Conservation (phyloP, 1,140 invertebrate species). For the Coptotermes formosanus region DNA sequence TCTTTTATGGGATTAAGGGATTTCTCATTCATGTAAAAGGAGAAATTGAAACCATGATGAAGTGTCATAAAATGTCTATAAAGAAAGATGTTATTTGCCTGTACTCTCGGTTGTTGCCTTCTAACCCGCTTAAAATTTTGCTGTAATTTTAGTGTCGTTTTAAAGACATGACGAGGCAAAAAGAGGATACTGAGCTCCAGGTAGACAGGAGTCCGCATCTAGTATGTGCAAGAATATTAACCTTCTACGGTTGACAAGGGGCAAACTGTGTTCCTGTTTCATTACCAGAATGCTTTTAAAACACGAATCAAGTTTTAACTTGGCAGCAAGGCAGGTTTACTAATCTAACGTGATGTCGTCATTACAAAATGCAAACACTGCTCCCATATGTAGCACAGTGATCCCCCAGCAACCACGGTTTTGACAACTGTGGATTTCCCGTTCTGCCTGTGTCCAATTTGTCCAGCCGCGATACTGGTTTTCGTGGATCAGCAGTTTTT, state of each 20-base stretch:
- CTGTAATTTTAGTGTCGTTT: background rate
- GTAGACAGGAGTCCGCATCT: background rate
- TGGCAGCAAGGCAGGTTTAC: background rate
- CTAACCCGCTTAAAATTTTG: background rate
- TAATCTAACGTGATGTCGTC: background rate
- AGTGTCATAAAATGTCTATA: background rate
- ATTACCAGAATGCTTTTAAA: background rate
- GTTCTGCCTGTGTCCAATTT: too few species aligned
- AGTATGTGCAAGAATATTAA: background rate
- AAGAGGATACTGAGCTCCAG: background rate
- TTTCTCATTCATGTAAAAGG: background rate
- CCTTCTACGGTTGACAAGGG: background rate
- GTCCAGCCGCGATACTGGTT: too few species aligned
- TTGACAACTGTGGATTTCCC: too few species aligned
- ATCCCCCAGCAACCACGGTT: too few species aligned
- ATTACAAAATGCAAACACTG: too few species aligned
- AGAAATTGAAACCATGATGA: background rate
- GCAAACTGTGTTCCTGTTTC: background rate
- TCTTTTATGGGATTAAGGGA: background rate
- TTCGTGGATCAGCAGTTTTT: too few species aligned
- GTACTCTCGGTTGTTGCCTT: background rate
- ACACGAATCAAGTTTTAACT: background rate
- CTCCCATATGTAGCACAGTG: too few species aligned
- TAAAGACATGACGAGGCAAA: background rate
- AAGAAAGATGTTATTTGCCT: background rate